Percentiles rank a stretch among this genome's conserved stretches.
Conservation (phyloP, 2,113 vertebrate species). For the Ovibos moschatus region DNA sequence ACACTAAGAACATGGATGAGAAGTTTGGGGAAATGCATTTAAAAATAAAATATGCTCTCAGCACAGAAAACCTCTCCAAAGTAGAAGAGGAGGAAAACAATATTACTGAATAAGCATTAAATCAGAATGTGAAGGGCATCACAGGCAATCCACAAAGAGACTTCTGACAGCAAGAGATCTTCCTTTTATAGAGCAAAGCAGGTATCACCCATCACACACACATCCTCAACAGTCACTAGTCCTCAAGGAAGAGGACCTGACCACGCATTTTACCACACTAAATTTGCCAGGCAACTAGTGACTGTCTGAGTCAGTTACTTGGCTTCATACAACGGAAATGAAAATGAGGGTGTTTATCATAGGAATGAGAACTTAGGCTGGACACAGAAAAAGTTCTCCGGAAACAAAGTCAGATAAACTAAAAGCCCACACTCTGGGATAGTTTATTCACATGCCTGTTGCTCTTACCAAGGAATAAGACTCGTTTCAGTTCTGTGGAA, state of each 20-base stretch:
- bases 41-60: not conserved
- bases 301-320: not conserved
- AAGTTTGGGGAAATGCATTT: not conserved
- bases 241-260: not conserved
- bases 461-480: not conserved
- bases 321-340: not conserved
- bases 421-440: not conserved
- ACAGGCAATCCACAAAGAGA: not conserved
- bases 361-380: not conserved
- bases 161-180: not conserved
- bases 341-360: not conserved
- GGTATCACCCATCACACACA: not conserved
- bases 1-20: not conserved
- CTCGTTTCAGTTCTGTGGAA: too few species aligned
- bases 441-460: fast-evolving
- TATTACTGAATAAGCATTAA: not conserved
- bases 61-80: not conserved
- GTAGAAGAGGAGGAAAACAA: not conserved
- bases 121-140: not conserved
- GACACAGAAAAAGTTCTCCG: not conserved
- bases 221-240: fast-evolving
- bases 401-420: not conserved
- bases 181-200: not conserved
- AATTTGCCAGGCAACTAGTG: not conserved
- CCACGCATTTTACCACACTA: not conserved